A percentile compares a stretch with the other conserved stretches of the same genome.
phyloP scores from a whole-genome alignment of 2,888 invertebrate species.

The Thelaira solivaga region DNA sequence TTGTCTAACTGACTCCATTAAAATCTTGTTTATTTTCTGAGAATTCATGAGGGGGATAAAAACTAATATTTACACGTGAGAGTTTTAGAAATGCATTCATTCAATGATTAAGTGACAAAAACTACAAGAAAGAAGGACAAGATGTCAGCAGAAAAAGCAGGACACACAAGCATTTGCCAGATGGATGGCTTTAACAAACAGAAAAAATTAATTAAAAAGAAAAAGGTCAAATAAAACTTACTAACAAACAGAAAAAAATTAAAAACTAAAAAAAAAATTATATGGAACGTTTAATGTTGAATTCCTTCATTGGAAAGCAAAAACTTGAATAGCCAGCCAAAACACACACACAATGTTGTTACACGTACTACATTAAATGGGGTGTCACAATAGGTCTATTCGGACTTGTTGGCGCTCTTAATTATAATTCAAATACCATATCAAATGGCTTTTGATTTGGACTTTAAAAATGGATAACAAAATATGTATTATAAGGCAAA shows the following conservation, averaged over 20 bases:
- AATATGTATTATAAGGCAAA: no score
- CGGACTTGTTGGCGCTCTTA: no score
- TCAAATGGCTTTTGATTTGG: no score
- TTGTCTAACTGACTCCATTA: not conserved
- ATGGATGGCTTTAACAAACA: conserved; percentile 28
- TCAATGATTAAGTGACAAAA: conserved; percentile 57
- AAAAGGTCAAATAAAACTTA: no score
- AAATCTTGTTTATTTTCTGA: conserved; percentile 28
- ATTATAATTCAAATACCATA: no score
- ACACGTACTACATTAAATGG: conserved; percentile 39
- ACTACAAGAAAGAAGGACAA: conserved; percentile 20
- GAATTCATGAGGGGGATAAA: conserved; percentile 12
- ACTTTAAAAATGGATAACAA: no score
- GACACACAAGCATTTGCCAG: conserved; percentile 8
- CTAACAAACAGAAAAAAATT: no score
- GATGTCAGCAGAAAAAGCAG: not conserved
- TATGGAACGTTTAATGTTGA: conserved; percentile 3
- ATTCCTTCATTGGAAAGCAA: conserved; percentile 19
- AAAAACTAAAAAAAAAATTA: not conserved
- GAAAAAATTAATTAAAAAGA: no score
- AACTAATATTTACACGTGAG: conserved; percentile 25
- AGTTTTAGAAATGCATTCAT: conserved; percentile 1
- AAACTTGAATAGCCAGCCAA: not conserved
- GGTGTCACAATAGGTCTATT: conserved; percentile 9
- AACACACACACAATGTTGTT: no score